These are phyloP conservation scores for Pelecanoides urinatrix DNA, from an alignment of 2,113 vertebrate genomes.

Conservation along the genomic window DNA sequence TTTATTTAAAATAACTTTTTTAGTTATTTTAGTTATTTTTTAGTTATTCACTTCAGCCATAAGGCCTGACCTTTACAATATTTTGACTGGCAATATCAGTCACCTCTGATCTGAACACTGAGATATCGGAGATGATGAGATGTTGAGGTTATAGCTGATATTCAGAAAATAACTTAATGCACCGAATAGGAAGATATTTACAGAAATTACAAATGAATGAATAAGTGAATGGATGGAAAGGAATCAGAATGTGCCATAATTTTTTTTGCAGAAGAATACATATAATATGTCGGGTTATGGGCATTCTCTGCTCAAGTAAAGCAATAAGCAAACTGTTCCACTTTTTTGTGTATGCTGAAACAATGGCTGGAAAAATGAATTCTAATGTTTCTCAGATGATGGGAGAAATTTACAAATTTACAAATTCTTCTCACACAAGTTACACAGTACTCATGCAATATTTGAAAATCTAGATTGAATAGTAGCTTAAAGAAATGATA, in stretches of 20 bases:
- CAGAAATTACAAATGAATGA: background rate
- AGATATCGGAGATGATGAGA: background rate
- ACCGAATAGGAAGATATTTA: background rate
- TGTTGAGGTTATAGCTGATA: background rate
- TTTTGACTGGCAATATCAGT: background rate
- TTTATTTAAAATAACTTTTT: background rate
- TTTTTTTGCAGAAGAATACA: background rate
- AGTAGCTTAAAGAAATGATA: background rate
- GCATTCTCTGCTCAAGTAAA: background rate
- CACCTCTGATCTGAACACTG: background rate
- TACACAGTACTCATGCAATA: background rate
- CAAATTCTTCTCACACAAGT: background rate
- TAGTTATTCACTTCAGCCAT: too few species aligned
- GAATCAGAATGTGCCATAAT: background rate
- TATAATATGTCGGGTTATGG: background rate
- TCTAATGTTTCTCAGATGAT: background rate
- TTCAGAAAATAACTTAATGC: background rate
- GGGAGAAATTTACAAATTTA: background rate
- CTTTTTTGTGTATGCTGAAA: background rate
- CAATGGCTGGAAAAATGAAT: background rate
- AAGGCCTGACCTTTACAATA: background rate
- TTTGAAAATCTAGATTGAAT: background rate
- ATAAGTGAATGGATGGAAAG: background rate
- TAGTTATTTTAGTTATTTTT: too few species aligned
- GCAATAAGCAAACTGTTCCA: background rate